Conservation (phyloP, 1,140 invertebrate species). For the Megalonaias nervosa region DNA sequence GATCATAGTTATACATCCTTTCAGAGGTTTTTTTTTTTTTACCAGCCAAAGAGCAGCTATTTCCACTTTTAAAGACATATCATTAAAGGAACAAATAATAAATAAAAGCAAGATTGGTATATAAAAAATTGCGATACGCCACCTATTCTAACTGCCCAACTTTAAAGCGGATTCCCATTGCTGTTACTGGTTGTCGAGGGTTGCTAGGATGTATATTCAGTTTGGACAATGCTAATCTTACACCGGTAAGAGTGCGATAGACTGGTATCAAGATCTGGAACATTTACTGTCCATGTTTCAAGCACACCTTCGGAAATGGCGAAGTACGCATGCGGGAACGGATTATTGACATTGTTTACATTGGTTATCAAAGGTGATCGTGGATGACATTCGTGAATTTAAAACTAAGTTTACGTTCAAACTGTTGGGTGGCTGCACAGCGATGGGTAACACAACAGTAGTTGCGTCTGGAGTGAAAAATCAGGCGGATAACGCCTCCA, state of each 20-base stretch:
- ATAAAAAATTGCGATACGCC: too few species aligned
- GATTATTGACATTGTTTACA: background rate
- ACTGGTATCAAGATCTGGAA: constrained; percentile 10
- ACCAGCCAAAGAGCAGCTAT: too few species aligned
- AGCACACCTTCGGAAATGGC: constrained; percentile 1
- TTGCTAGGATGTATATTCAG: constrained; percentile 36
- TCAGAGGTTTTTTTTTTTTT: too few species aligned
- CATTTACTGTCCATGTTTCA: background rate
- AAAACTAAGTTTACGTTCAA: background rate
- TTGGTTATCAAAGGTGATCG: background rate
- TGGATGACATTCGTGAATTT: background rate
- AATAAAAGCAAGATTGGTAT: too few species aligned
- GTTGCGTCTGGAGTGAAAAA: constrained; percentile 64
- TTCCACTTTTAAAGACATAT: too few species aligned
- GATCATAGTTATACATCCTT: too few species aligned
- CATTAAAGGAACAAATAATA: too few species aligned
- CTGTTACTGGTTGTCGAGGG: constrained; percentile 11
- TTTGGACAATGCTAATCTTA: constrained; percentile 4
- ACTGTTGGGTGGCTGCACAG: too few species aligned
- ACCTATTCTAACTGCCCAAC: too few species aligned
- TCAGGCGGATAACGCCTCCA: constrained; percentile 56
- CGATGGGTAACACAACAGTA: constrained; percentile 62
- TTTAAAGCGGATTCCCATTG: too few species aligned
- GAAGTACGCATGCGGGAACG: constrained; percentile 24
- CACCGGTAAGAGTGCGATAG: background rate